phyloP scores from a whole-genome alignment of 2,113 vertebrate genomes.

The Scopus umbretta region DNA sequence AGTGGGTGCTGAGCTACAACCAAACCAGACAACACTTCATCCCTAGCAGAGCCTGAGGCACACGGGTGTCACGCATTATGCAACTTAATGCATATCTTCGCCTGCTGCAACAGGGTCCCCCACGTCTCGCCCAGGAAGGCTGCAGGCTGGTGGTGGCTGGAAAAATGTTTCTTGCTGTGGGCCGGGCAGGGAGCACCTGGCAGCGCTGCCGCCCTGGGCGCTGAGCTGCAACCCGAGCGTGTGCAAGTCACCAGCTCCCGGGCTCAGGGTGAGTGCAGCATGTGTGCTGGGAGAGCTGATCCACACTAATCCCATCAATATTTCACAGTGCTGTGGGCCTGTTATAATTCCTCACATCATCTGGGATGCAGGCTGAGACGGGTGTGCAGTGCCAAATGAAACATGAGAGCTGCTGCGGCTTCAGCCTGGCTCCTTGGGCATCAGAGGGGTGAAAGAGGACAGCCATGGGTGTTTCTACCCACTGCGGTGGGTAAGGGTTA shows the following conservation, averaged over 20 bases:
- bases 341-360: not conserved
- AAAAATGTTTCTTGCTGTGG: not conserved
- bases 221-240: not conserved
- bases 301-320: conserved; percentile 40
- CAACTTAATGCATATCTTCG: fast-evolving
- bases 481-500: fast-evolving
- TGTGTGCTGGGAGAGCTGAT: conserved; percentile 20
- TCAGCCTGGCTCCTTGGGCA: not conserved
- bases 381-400: not conserved
- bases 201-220: fast-evolving
- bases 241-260: fast-evolving
- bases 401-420: not conserved
- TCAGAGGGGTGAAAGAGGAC: not conserved
- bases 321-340: not conserved
- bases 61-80: not conserved
- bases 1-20: not conserved
- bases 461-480: not conserved
- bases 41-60: not conserved
- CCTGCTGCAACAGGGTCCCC: fast-evolving
- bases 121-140: not conserved
- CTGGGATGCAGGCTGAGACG: not conserved
- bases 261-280: not conserved
- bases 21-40: not conserved
- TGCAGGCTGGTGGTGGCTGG: not conserved
- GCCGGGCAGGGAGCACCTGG: not conserved